These are phyloP conservation scores for Drosophila baimaii DNA, from an alignment of 1,140 invertebrate genomes.

Conservation along the genomic window DNA sequence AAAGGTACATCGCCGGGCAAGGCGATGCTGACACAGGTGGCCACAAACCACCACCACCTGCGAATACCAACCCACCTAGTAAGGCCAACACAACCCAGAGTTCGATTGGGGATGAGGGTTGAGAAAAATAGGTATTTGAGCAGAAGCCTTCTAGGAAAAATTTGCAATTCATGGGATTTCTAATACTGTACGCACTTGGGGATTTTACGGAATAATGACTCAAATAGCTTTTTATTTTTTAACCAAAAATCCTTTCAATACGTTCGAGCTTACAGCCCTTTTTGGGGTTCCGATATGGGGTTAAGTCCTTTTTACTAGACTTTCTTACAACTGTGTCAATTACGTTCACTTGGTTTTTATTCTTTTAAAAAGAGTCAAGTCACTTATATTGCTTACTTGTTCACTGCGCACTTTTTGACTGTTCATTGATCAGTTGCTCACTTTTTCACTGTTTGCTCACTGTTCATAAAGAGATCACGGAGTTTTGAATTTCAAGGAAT, in stretches of 20 bases:
- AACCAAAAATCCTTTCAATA: too few species aligned
- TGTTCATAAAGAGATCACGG: too few species aligned
- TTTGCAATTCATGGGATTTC: constrained; percentile 19
- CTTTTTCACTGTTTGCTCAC: too few species aligned
- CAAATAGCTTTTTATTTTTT: neutral
- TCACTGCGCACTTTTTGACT: too few species aligned
- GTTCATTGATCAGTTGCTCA: too few species aligned
- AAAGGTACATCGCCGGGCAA: constrained; percentile 21
- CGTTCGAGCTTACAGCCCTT: neutral
- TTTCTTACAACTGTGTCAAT: neutral
- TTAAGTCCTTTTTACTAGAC: neutral
- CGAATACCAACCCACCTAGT: neutral
- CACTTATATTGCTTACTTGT: too few species aligned
- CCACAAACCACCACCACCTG: constrained; percentile 14
- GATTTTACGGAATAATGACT: neutral
- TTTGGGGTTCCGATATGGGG: neutral
- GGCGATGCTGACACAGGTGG: constrained; percentile 17
- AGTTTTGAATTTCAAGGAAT: too few species aligned
- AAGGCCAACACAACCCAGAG: neutral
- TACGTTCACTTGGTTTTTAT: too few species aligned
- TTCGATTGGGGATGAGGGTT: neutral
- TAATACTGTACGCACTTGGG: constrained; percentile 1
- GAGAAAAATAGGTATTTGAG: neutral
- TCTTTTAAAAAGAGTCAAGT: too few species aligned
- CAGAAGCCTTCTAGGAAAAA: neutral